Percentiles rank a stretch among this genome's conserved stretches.
These are phyloP conservation scores for Clarias macrocephalus DNA, from an alignment of 2,113 vertebrate genomes.

Conservation along the genomic window DNA sequence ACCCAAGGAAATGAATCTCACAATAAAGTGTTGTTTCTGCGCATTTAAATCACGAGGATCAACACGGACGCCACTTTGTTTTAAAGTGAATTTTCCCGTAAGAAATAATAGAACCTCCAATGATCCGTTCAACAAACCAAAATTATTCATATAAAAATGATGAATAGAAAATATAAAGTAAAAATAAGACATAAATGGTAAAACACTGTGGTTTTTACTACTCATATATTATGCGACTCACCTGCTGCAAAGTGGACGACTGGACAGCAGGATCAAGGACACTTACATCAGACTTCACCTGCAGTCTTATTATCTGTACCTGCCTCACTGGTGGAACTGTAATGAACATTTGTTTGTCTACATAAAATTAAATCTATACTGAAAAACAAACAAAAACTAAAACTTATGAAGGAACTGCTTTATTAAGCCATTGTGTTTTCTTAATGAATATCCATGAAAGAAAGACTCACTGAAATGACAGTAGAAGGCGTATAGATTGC, in stretches of 20 bases:
- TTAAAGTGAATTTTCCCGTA: no score
- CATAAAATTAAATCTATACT: neutral
- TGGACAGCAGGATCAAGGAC: neutral
- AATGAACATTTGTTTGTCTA: neutral
- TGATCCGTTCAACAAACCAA: neutral
- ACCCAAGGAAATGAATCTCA: no score
- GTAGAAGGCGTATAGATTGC: neutral
- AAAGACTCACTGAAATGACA: slow-evolving; percentile 22
- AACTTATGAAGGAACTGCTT: neutral
- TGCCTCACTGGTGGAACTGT: neutral
- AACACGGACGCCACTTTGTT: no score
- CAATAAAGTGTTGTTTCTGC: no score
- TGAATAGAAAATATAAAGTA: neutral
- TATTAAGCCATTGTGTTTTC: no score
- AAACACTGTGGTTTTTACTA: neutral
- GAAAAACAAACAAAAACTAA: neutral
- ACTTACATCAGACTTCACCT: slow-evolving; percentile 8
- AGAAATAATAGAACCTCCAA: no score
- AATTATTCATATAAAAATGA: neutral
- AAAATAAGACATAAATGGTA: neutral
- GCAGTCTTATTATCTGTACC: neutral
- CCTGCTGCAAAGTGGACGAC: slow-evolving; percentile 3
- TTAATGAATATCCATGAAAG: neutral
- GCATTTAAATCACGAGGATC: no score
- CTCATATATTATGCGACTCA: neutral